Evolutionary conservation across 2,113 vertebrate genomes (phyloP), one percentile per base, ranked within the genome.

Genomic region (Poeciliopsis prolifica): DNA sequence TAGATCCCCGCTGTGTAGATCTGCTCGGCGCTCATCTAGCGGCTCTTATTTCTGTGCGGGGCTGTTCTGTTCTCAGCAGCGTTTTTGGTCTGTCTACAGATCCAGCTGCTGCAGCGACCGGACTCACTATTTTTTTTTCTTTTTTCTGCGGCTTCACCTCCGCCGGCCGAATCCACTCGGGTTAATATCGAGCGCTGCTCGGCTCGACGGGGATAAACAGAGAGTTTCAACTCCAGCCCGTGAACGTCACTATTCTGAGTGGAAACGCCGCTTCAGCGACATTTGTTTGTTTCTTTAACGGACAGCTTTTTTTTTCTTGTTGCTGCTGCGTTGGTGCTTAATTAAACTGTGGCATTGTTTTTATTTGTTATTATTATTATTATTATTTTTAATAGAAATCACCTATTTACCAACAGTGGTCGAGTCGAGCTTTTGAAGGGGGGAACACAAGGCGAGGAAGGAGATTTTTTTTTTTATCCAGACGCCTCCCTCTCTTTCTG

Each of bases 31-130:
- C 86, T 30, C 29, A 3, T 90, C 87, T 90, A 61, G 5, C 35
- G 2, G n/a, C 28, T 33, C 29, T 67, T 31, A 62, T 30, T 77
- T 92, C 89, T 91, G 61, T 86, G 91, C 86, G 87, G 90, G 90
- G 87, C 89, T 88, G 91, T 87, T 87, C 84, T 66, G 64, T 63
- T 64, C 80, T 75, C 78, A n/a, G 69, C 66, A 29, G 71, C 83
- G 83, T 77, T 67, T 70, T 69, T 58, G 51, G 29, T 69, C 79
- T 35, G 51, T 58, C 51, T 24, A 10, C 24, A n/a, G 10, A 65
- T 62, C 75, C 17, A 42, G 68, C 67, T 74, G 79, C 87, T 78
- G 70, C 80, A 61, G 80, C 80, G 83, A 78, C 17, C 51, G 81
- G 81, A 84, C 75, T 74, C 79, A 86, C 81, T 88, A 82, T 89